Conservation (phyloP, 2,113 vertebrate genomes). For the Cromileptes altivelis region DNA sequence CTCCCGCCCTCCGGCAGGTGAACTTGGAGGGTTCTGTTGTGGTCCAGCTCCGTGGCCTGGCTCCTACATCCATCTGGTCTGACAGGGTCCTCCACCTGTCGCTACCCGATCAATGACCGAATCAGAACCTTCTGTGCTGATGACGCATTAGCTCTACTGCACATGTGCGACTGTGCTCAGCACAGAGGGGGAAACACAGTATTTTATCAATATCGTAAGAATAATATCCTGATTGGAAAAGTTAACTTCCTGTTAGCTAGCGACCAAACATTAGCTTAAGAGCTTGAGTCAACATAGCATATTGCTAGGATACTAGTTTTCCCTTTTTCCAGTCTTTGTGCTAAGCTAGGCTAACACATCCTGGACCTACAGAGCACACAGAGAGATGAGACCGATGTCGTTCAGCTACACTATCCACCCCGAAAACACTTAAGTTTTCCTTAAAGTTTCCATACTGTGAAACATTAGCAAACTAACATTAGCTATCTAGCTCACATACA, state of each 20-base stretch:
- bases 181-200: no score
- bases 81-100: constrained; percentile 44
- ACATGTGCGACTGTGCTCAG: background rate
- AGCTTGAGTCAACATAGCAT: background rate
- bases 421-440: background rate
- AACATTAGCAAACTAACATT: no score
- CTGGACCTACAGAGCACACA: background rate
- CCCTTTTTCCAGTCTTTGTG: background rate
- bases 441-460: no score
- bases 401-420: background rate
- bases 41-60: constrained; percentile 44
- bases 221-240: no score
- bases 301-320: background rate
- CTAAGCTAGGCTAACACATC: constrained; percentile 10
- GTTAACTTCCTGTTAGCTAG: background rate
- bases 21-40: constrained; percentile 22
- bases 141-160: constrained; percentile 29
- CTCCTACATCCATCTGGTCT: constrained; percentile 77
- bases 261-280: constrained; percentile 1
- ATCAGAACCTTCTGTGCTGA: constrained; percentile 27
- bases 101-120: background rate
- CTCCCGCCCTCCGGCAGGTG: constrained; percentile 27
- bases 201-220: no score
- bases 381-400: background rate
- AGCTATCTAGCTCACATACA: no score